These are phyloP conservation scores for Microctenopoma stevenorrisi DNA, from an alignment of 2,797 vertebrate species.

Conservation along the genomic window DNA sequence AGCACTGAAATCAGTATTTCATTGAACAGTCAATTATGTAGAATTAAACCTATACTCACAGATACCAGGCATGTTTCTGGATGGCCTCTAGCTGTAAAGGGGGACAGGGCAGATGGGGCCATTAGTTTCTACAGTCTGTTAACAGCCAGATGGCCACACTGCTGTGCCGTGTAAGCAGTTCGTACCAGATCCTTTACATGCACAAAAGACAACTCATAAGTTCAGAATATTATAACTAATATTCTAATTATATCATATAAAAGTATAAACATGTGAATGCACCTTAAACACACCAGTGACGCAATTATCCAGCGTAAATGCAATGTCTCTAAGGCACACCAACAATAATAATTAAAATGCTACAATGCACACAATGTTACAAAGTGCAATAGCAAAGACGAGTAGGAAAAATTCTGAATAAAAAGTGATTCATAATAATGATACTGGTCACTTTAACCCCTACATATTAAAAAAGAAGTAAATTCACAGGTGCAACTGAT, in stretches of 20 bases:
- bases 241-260: too few relatives aligned
- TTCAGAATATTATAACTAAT: slow-evolving; percentile 5
- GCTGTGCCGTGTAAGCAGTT: slow-evolving; percentile 48
- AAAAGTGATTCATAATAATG: background rate
- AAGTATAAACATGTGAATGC: background rate
- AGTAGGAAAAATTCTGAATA: background rate
- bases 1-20: background rate
- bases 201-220: slow-evolving; percentile 22
- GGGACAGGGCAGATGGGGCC: slow-evolving; percentile 70
- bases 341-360: background rate
- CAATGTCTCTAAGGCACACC: background rate
- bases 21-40: background rate
- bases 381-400: background rate
- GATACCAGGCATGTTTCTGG: slow-evolving; percentile 95
- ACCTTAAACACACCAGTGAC: background rate
- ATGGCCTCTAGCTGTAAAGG: slow-evolving; percentile 90
- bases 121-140: slow-evolving; percentile 75
- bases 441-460: background rate
- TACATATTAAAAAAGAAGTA: background rate
- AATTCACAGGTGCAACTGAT: background rate
- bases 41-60: slow-evolving; percentile 84
- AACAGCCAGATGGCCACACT: slow-evolving; percentile 72
- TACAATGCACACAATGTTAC: background rate
- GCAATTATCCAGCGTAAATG: background rate
- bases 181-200: slow-evolving; percentile 24